Evolutionary conservation across 2,797 vertebrate genomes (phyloP).

Genomic region (Hephaestus fuliginosus): DNA sequence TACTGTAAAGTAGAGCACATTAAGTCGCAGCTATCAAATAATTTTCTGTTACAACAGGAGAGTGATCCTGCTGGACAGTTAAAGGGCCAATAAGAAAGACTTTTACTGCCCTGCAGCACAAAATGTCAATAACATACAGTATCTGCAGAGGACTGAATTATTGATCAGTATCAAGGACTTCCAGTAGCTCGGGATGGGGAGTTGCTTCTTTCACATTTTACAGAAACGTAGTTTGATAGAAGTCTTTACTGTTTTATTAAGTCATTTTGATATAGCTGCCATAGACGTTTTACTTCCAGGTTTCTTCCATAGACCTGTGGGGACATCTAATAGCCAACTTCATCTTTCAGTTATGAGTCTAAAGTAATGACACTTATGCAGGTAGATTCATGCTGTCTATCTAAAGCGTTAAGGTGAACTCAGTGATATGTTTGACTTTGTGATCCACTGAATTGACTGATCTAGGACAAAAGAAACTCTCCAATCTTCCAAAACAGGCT

Average conservation of each 20-base stretch:
- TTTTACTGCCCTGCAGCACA: conserved; percentile 11
- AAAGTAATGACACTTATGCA: neutral
- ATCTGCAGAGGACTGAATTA: conserved; percentile 18
- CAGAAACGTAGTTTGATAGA: conserved; percentile 14
- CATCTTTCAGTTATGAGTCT: neutral
- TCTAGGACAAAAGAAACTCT: no score
- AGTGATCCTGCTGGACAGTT: conserved; percentile 17
- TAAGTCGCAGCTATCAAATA: neutral
- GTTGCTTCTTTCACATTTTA: conserved; percentile 14
- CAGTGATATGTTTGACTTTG: neutral
- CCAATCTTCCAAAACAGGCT: no score
- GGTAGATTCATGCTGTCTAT: neutral
- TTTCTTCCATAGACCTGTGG: neutral
- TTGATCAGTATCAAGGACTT: conserved; percentile 23
- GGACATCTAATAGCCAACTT: neutral
- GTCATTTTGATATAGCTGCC: neutral
- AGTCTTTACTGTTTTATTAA: conserved; percentile 12
- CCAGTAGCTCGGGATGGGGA: neutral
- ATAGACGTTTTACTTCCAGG: neutral
- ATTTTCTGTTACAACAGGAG: conserved; percentile 20
- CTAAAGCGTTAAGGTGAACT: neutral
- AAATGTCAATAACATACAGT: conserved; percentile 26
- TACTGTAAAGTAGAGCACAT: conserved; percentile 14
- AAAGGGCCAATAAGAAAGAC: conserved; percentile 5
- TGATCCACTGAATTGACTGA: neutral